Evolutionary conservation across 2,113 vertebrate genomes (phyloP), one percentile per base, ranked within the genome.

Genomic region (Manacus vitellinus): DNA sequence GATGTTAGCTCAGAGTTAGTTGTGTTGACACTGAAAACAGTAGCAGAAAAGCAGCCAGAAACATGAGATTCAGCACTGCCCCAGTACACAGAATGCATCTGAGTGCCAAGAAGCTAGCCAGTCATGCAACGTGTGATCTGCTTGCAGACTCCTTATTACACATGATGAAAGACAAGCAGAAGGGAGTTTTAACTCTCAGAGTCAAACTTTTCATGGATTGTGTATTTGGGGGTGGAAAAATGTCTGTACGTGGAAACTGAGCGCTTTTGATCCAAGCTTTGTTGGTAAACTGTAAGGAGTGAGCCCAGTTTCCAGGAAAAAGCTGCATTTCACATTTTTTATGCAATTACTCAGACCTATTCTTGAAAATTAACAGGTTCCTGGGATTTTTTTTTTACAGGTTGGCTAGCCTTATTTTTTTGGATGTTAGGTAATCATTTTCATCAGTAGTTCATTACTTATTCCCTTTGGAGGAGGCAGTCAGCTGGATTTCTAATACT

Each of bases 41-140:
- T 10, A 89, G 85, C 87, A 88, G 82, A 90, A 96, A 91, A 82
- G 81, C 74, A 94, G 85, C 63, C 85, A 93, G 88, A 86, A 94
- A 85, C 85, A 94, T 0, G 6, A 95, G 89, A 76, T 51, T 88
- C 72, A 80, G 74, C 62, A 37, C 35, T 75, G 41, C 18, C 51
- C 37, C 46, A 41, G 85, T 19, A 75, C 30, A 59, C 78, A 92
- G 75, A 93, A 89, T 47, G 65, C 14, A 52, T 56, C 72, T 28
- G 39, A 59, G 85, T 85, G 88, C 94, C 90, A 95, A 90, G 82
- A 85, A 85, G 47, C 66, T 66, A 94, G 77, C 82, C 73, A 72
- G 94, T 88, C 85, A 84, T 84, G 86, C 79, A 80, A 86, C 1
- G 41, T 86, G 82, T 87, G 79, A 92, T 91, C 86, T 49, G 79